Evolutionary conservation across 2,888 invertebrate genomes (phyloP), one percentile per base, ranked within the genome.

Genomic region (Amblyjoppa proteus): DNA sequence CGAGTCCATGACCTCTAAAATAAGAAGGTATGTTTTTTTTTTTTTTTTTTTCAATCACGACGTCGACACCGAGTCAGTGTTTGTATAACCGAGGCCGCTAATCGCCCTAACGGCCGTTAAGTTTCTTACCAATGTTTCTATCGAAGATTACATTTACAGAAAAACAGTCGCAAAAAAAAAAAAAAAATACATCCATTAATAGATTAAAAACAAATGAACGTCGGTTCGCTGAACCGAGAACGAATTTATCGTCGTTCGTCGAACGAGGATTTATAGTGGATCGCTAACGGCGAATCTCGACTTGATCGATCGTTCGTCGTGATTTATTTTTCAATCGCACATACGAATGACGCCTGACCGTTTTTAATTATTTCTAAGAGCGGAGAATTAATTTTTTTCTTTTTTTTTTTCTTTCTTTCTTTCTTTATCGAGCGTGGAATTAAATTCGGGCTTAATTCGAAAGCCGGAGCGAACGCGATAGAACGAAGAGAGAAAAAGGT

Each of bases 1-100:
- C 49, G 81, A 75, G 16, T 5, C 51, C 79, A 85, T 85, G 49
- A 31, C 31, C 38, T 82, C 75, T 85, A 28, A 81, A 68, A 49
- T 64, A 53, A 75, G 41, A 61, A 41, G 70, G 75, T 56, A 25
- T 6, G 7, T 38, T 38, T 38, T 75, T 61, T 41, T 16, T 38
- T 38, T 75, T 61, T 41, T 16, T n/a, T 6, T 53, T 6, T 53
- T n/a, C 3, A 53, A 51, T 16, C 3, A 6, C 51, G 51, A n/a
- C 51, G 16, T 51, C 51, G 51, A 0, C 16, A 51, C 16, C 51
- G 28, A 3, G 31, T 13, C 61, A 28, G 13, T 7, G 5, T 28
- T 9, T 16, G 7, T 56, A 56, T 56, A 41, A 41, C 41, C 3
- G 2, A 7, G 41, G 9, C 41, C 41, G 2, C 41, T 56, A 56